phyloP scores from a whole-genome alignment of 2,113 vertebrate species.

The Nesospiza acunhae region DNA sequence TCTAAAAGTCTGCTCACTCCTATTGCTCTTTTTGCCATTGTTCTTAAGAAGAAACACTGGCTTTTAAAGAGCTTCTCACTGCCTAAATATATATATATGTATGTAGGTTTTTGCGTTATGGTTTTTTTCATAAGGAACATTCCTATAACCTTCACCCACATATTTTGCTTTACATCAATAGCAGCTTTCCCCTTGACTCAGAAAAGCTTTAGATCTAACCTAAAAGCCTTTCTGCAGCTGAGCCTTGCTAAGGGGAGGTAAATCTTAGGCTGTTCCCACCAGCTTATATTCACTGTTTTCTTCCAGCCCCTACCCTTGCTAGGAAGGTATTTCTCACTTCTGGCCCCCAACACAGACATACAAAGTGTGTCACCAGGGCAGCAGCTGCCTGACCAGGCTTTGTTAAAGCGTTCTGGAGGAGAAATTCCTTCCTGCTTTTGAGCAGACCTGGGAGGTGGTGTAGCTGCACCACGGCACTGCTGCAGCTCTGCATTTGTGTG shows the following conservation, averaged over 20 bases:
- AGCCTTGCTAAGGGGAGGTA: not conserved
- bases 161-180: conserved; percentile 12
- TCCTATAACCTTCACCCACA: not conserved
- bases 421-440: not conserved
- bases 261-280: not conserved
- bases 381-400: not conserved
- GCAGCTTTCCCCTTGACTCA: conserved; percentile 2
- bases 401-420: not conserved
- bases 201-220: conserved; percentile 27
- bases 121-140: not conserved
- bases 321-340: not conserved
- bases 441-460: not conserved
- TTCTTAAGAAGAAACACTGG: not conserved
- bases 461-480: rapidly evolving
- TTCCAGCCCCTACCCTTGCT: not conserved
- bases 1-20: not conserved
- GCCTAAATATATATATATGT: not conserved
- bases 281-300: not conserved
- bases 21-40: not conserved
- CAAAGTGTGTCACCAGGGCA: rapidly evolving
- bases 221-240: conserved; percentile 22
- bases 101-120: not conserved
- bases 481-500: not conserved
- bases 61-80: not conserved
- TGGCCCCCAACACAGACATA: not conserved